Evolutionary conservation across 1,140 invertebrate genomes (phyloP).

Genomic region (Brachionus paranguensis): DNA sequence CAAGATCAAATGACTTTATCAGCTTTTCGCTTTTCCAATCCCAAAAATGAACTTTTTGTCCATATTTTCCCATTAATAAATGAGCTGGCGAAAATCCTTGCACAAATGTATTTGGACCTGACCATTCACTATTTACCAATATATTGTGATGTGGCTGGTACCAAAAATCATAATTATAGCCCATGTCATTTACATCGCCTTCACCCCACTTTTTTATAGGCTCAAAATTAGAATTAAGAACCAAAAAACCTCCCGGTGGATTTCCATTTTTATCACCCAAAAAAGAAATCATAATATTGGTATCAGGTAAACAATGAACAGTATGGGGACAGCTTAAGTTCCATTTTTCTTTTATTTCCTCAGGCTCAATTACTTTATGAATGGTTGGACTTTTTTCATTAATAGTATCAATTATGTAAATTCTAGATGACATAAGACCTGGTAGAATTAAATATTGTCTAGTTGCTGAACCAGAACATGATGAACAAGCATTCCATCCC

Average conservation of each 20-base stretch:
- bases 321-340: slow-evolving; percentile 81
- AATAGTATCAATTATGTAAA: slow-evolving; percentile 76
- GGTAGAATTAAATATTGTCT: slow-evolving; percentile 75
- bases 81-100: slow-evolving; percentile 65
- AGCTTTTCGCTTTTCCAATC: slow-evolving; percentile 75
- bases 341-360: slow-evolving; percentile 64
- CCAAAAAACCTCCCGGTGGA: slow-evolving; percentile 72
- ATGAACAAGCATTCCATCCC: slow-evolving; percentile 92
- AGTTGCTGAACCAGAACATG: slow-evolving; percentile 66
- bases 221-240: slow-evolving; percentile 75
- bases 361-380: slow-evolving; percentile 62
- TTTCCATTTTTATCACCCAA: slow-evolving; percentile 70
- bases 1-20: slow-evolving; percentile 76
- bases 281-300: slow-evolving; percentile 87
- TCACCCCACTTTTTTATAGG: slow-evolving; percentile 60
- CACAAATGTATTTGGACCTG: slow-evolving; percentile 73
- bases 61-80: slow-evolving; percentile 64
- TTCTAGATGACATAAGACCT: slow-evolving; percentile 69
- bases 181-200: slow-evolving; percentile 44
- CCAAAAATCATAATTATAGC: slow-evolving; percentile 73
- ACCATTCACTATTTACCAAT: slow-evolving; percentile 86
- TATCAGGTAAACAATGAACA: slow-evolving; percentile 77
- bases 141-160: slow-evolving; percentile 89
- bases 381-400: slow-evolving; percentile 64
- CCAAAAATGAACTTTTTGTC: slow-evolving; percentile 77